These are phyloP conservation scores for Axis porcinus DNA, from an alignment of 2,113 vertebrate genomes.

Conservation along the genomic window DNA sequence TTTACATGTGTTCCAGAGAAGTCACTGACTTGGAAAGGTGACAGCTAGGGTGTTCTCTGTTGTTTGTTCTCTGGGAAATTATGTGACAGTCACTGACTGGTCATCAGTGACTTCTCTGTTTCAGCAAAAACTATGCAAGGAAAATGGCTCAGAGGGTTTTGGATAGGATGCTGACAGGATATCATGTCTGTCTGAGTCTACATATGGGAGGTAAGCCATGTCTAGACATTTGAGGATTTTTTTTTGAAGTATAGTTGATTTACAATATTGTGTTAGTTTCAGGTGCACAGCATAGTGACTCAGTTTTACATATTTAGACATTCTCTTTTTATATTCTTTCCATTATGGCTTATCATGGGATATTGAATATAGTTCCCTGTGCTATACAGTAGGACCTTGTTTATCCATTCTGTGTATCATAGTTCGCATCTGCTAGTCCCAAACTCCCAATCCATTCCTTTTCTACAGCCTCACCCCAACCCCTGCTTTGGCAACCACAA, in stretches of 20 bases:
- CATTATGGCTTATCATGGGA: neutral
- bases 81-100: neutral
- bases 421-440: neutral
- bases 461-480: neutral
- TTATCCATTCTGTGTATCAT: neutral
- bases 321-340: no score
- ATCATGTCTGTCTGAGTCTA: slow-evolving; percentile 79
- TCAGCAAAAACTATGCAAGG: slow-evolving; percentile 80
- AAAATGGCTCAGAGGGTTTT: slow-evolving; percentile 92
- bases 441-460: neutral
- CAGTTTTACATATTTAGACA: no score
- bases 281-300: no score
- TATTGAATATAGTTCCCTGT: neutral
- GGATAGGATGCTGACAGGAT: slow-evolving; percentile 87
- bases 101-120: no score
- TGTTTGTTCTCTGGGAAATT: neutral
- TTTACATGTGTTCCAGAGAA: neutral
- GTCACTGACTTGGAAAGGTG: neutral
- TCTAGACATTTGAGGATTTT: no score
- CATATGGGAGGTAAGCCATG: slow-evolving; percentile 90
- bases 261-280: no score
- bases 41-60: neutral
- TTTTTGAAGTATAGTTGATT: neutral
- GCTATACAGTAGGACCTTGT: neutral
- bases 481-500: no score